Percentiles rank a stretch among this genome's conserved stretches.
These are phyloP conservation scores for Dromius quadrimaculatus DNA, from an alignment of 2,888 invertebrate genomes.

Conservation along the genomic window DNA sequence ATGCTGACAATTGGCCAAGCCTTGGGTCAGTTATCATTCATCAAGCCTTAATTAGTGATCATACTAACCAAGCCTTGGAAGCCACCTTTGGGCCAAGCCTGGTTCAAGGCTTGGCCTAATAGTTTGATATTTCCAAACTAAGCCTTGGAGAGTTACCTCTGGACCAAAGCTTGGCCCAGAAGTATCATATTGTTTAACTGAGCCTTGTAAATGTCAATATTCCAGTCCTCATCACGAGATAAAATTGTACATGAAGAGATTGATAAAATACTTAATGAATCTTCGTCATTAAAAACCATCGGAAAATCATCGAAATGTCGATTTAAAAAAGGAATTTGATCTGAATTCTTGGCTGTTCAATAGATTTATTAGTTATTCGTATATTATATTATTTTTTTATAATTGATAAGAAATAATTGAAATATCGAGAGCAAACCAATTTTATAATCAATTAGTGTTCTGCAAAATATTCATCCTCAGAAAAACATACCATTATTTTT, in stretches of 20 bases:
- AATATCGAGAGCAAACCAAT: too few species aligned
- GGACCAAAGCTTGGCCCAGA: not conserved
- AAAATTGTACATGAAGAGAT: too few species aligned
- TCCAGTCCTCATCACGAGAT: too few species aligned
- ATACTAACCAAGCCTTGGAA: not conserved
- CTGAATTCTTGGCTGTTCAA: not conserved
- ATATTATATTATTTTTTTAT: not conserved
- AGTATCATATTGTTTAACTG: not conserved
- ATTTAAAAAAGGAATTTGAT: too few species aligned
- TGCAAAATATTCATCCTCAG: too few species aligned
- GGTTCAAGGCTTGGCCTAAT: not conserved
- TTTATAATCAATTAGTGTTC: too few species aligned
- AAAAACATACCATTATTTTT: too few species aligned
- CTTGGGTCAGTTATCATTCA: too few species aligned
- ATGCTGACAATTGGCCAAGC: too few species aligned
- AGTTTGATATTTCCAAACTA: not conserved
- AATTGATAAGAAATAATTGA: not conserved
- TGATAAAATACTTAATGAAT: not conserved
- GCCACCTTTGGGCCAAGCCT: not conserved
- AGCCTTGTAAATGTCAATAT: too few species aligned
- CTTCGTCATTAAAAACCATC: not conserved
- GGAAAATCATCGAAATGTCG: not conserved
- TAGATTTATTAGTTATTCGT: not conserved
- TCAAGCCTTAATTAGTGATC: too few species aligned
- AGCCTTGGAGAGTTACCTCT: not conserved